phyloP scores from a whole-genome alignment of 2,797 vertebrate species.

The Buceros bicornis region DNA sequence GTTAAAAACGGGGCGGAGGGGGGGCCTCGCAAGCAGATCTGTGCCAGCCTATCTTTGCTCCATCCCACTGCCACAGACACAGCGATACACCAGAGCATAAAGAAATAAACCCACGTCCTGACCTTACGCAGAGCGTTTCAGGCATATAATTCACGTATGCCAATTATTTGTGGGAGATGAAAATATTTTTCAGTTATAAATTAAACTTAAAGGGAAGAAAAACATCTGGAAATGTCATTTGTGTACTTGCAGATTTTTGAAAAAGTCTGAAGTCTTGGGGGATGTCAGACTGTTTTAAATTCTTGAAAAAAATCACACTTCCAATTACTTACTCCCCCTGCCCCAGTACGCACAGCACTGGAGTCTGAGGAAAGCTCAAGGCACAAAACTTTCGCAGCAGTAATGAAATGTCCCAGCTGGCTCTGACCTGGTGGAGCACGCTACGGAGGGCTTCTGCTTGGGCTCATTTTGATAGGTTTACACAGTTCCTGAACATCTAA shows the following conservation, averaged over 20 bases:
- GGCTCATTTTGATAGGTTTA: background rate
- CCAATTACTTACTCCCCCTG: background rate
- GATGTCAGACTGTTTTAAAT: background rate
- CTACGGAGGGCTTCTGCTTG: background rate
- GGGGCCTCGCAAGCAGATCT: background rate
- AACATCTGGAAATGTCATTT: background rate
- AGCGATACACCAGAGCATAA: rapidly evolving
- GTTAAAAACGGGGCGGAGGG: background rate
- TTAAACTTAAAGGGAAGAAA: background rate
- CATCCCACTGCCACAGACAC: background rate
- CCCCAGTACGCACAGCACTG: background rate
- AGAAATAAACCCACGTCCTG: background rate
- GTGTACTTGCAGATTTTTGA: background rate
- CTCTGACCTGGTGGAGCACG: background rate
- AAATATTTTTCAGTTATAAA: conserved; percentile 4
- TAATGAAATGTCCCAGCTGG: background rate
- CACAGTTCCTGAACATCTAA: background rate
- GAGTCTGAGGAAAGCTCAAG: background rate
- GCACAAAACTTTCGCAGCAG: background rate
- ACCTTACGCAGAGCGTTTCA: background rate
- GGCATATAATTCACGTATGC: background rate
- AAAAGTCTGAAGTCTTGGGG: background rate
- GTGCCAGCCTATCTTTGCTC: background rate
- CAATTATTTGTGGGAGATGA: background rate
- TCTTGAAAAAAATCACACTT: conserved; percentile 5